Evolutionary conservation across 2,888 invertebrate genomes (phyloP).

Genomic region (Cerastis leucographa): DNA sequence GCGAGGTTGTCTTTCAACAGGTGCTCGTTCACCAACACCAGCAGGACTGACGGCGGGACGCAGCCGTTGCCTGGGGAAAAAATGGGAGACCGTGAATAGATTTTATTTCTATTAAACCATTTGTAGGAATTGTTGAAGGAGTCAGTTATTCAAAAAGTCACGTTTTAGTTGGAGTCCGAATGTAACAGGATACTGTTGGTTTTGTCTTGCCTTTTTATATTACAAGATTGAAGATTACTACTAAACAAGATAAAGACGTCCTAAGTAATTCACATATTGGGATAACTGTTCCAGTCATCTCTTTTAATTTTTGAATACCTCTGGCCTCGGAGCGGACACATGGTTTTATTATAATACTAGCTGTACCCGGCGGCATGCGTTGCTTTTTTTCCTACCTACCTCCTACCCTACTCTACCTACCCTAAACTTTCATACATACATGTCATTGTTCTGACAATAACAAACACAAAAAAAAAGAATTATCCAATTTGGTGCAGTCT

Average conservation of each 20-base stretch:
- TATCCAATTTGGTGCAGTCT: no score
- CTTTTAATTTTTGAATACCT: no score
- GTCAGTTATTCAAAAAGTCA: background rate
- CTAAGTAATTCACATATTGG: no score
- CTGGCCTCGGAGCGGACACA: background rate
- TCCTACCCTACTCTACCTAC: no score
- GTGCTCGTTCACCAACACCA: conserved; percentile 97
- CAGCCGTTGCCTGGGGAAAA: conserved; percentile 93
- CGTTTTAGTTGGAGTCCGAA: no score
- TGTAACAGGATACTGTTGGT: background rate
- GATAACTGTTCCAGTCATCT: background rate
- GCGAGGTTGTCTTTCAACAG: conserved; percentile 98
- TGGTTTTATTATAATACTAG: background rate
- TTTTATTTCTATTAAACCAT: background rate
- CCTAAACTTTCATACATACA: no score
- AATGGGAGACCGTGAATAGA: background rate
- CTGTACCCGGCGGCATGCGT: no score
- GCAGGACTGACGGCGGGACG: conserved; percentile 96
- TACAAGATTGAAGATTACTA: no score
- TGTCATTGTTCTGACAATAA: no score
- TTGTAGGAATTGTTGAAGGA: background rate
- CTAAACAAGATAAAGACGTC: no score
- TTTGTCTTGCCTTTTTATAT: background rate
- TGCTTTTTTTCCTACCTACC: no score
- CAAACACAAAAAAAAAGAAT: no score